A percentile compares a stretch with the other conserved stretches of the same genome.
These are phyloP conservation scores for Drosophila helvetica DNA, from an alignment of 2,888 invertebrate genomes.

Conservation along the genomic window DNA sequence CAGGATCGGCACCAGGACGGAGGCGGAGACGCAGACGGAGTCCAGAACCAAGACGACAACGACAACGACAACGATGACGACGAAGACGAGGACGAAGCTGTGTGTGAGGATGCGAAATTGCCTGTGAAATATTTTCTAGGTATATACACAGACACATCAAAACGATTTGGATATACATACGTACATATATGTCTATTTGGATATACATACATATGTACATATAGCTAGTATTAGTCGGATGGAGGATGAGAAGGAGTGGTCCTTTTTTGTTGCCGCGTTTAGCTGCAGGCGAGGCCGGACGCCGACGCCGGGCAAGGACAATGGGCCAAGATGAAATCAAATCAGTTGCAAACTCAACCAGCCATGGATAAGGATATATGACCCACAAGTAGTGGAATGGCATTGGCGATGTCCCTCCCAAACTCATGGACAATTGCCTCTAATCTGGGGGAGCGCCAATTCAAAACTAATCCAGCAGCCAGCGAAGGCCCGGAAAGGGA, in stretches of 20 bases:
- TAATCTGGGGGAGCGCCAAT: constrained; percentile 31
- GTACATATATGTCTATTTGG: background rate
- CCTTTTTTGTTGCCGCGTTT: constrained; percentile 27
- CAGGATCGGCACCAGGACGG: background rate
- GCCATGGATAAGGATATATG: constrained; percentile 42
- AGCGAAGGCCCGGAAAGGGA: constrained; percentile 30
- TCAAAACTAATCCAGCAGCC: constrained; percentile 34
- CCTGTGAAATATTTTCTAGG: constrained; percentile 72
- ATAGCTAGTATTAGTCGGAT: background rate
- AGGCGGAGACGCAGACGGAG: background rate
- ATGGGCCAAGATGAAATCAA: constrained; percentile 67
- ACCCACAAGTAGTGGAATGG: constrained; percentile 4
- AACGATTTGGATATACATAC: constrained; percentile 6
- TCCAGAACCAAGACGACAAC: constrained; percentile 37
- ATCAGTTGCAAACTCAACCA: constrained; percentile 60
- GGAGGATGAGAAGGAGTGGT: background rate
- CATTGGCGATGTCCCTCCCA: background rate
- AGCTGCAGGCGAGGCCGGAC: constrained; percentile 39
- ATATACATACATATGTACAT: constrained; percentile 20
- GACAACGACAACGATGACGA: constrained; percentile 15
- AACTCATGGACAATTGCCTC: constrained; percentile 38
- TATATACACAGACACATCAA: constrained; percentile 30
- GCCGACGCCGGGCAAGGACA: constrained; percentile 33
- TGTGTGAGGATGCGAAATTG: constrained; percentile 68
- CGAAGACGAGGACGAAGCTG: constrained; percentile 34